Percentiles rank a stretch among this genome's conserved stretches.
These are phyloP conservation scores for Corythucha ciliata DNA, from an alignment of 2,888 invertebrate genomes.

Conservation along the genomic window DNA sequence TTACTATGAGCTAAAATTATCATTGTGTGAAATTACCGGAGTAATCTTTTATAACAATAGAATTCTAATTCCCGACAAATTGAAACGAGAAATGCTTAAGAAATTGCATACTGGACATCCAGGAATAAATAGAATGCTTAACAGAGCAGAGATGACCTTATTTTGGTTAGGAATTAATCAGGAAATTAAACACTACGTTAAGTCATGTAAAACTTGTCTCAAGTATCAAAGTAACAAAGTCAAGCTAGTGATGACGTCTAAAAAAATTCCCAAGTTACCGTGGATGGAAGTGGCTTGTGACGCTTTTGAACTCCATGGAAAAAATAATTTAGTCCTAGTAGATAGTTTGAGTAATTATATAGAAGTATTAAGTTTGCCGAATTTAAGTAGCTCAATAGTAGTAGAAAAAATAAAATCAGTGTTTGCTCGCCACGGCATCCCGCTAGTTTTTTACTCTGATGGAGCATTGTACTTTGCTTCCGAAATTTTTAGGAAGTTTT, in stretches of 20 bases:
- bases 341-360: constrained; percentile 35
- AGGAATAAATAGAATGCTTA: constrained; percentile 30
- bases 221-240: constrained; percentile 22
- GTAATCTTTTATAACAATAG: constrained; percentile 8
- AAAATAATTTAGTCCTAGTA: constrained; percentile 33
- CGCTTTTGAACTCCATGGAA: constrained; percentile 34
- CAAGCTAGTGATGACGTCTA: constrained; percentile 30
- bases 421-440: constrained; percentile 22
- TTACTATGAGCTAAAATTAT: constrained; percentile 21
- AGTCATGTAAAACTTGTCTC: constrained; percentile 30
- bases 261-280: constrained; percentile 34
- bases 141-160: constrained; percentile 31
- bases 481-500: constrained; percentile 16
- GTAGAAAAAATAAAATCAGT: constrained; percentile 21
- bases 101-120: constrained; percentile 19
- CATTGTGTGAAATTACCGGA: constrained; percentile 15
- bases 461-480: constrained; percentile 20
- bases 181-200: constrained; percentile 30
- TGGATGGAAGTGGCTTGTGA: constrained; percentile 38
- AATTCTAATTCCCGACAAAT: constrained; percentile 17
- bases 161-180: constrained; percentile 33
- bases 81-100: constrained; percentile 14
- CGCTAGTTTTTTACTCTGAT: constrained; percentile 11
- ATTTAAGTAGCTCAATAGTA: constrained; percentile 27
- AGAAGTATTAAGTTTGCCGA: constrained; percentile 27